Evolutionary conservation across 2,113 vertebrate species (phyloP).

Genomic region (Sceloporus tristichus): DNA sequence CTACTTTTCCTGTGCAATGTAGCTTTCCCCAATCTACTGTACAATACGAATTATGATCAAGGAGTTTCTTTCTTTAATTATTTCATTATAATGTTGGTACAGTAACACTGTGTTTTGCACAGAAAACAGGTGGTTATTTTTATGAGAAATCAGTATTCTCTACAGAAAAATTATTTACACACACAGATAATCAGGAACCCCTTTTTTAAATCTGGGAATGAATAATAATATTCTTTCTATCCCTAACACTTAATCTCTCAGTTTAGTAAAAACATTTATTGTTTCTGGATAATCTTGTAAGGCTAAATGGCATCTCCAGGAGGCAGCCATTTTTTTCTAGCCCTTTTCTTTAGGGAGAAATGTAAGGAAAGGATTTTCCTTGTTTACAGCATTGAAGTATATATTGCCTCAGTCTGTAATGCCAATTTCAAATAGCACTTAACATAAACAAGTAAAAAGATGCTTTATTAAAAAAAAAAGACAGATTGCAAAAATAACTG

Average conservation of each 20-base stretch:
- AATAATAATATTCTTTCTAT: no score
- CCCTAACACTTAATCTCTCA: not conserved
- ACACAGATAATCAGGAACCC: no score
- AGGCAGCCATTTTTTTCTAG: not conserved
- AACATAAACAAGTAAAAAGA: not conserved
- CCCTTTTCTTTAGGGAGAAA: not conserved
- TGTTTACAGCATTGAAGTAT: not conserved
- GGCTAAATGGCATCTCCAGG: not conserved
- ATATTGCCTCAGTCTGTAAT: not conserved
- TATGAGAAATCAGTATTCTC: no score
- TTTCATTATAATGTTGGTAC: no score
- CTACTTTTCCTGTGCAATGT: no score
- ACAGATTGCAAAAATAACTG: not conserved
- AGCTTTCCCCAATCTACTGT: no score
- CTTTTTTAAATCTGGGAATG: no score
- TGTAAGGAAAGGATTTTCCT: not conserved
- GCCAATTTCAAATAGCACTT: not conserved
- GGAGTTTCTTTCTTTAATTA: no score
- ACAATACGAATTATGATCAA: no score
- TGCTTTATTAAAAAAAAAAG: not conserved
- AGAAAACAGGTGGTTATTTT: no score
- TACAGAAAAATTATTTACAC: no score
- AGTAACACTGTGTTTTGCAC: no score
- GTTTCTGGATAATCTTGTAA: not conserved
- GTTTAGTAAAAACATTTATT: not conserved